These are phyloP conservation scores for Anoplolepis gracilipes DNA, from an alignment of 1,140 invertebrate species.

Conservation along the genomic window DNA sequence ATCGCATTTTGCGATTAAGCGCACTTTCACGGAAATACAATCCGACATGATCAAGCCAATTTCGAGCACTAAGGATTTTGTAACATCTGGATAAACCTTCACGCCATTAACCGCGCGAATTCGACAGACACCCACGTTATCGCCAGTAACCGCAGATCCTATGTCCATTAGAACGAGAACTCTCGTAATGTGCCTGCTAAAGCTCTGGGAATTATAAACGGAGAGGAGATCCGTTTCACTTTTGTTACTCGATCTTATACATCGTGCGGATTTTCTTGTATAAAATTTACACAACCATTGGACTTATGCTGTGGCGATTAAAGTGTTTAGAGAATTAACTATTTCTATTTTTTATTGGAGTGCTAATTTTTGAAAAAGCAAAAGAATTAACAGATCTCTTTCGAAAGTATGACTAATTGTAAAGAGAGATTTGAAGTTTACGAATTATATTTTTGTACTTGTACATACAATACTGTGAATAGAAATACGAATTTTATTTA, in stretches of 20 bases:
- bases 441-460: background rate
- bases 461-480: background rate
- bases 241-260: background rate
- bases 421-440: background rate
- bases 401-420: background rate
- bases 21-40: slow-evolving; percentile 17
- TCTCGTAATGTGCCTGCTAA: background rate
- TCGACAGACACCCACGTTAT: slow-evolving; percentile 3
- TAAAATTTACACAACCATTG: background rate
- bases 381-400: background rate
- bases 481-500: slow-evolving; percentile 12
- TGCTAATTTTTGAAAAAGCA: background rate
- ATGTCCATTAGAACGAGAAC: slow-evolving; percentile 15
- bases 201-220: slow-evolving; percentile 6
- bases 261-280: background rate
- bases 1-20: slow-evolving; percentile 8
- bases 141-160: background rate
- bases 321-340: background rate
- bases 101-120: slow-evolving; percentile 19
- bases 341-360: background rate
- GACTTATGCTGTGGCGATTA: background rate
- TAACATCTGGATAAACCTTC: slow-evolving; percentile 46
- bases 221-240: background rate
- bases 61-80: slow-evolving; percentile 16
- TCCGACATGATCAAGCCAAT: slow-evolving; percentile 17